Base-by-base conservation (phyloP, 2,113 vertebrate genomes). In the Beaufortia kweichowensis region DNA sequence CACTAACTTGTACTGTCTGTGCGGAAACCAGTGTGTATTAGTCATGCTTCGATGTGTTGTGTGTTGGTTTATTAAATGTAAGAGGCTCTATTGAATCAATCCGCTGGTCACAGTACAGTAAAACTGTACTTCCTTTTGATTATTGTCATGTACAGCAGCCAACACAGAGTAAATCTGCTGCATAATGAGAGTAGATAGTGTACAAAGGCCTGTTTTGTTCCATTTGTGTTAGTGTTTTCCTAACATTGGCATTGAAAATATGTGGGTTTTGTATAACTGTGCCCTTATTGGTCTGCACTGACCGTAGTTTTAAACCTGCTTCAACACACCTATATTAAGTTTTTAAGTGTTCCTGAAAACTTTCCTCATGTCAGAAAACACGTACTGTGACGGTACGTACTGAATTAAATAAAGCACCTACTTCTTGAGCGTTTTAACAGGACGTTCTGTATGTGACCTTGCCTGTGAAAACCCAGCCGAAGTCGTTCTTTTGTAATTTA, bases 1-100 rank as follows among this genome's bases (percentile, higher is more conserved):
- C 57, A 70, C 76, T 78, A 71, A 76, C 80, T 59, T 64, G 70
- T 82, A 59, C 64, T 64, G 76, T 71, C 46, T 59, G 50, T 15
- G 17, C 68, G 46, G 33, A 73, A 56, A 35, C 12, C n/a, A 70
- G 50, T 35, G 43, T 3, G 3, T 56, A 28, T 56, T 50, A 56
- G 67, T 56, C 67, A 39, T 35, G 19, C 19, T 61, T 74, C 35
- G 61, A 26, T 68, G 53, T 43, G 14, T 46, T 21, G 19, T 24
- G 60, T 10, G n/a, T 17, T 66, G 64, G 46, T 46, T 28, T 68
- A 31, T 26, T 67, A 7, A 3, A 46, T 46, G 10, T 50, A n/a
- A 12, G 62, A 31, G 19, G 6, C 35, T 39, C 3, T 19, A 33
- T 50, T 8, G 26, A 69, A 35, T 11, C 24, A 29, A 46, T 19